These are phyloP conservation scores for Heliconius eleuchia DNA, from an alignment of 1,140 invertebrate species.

Conservation along the genomic window DNA sequence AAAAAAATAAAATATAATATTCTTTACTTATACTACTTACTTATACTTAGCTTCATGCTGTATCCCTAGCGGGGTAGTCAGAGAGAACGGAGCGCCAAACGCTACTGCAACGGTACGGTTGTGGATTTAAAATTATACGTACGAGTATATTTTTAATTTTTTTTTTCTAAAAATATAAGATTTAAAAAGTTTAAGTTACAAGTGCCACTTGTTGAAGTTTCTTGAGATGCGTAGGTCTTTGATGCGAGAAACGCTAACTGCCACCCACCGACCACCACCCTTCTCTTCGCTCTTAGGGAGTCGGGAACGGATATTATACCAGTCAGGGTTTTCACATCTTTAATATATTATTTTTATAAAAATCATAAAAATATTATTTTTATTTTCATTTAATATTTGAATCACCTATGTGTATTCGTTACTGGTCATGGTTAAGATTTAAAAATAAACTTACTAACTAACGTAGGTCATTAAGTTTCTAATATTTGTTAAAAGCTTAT, in stretches of 20 bases:
- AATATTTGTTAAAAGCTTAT: neutral
- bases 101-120: too few species aligned
- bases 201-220: conserved; percentile 18
- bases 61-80: too few species aligned
- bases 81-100: too few species aligned
- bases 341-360: neutral
- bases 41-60: too few species aligned
- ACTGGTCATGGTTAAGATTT: neutral
- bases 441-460: neutral
- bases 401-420: neutral
- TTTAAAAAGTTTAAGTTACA: neutral
- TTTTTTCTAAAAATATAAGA: neutral
- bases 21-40: too few species aligned
- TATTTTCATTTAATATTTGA: neutral
- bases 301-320: conserved; percentile 16
- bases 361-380: neutral
- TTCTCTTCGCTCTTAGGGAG: conserved; percentile 13
- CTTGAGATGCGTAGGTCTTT: conserved; percentile 1
- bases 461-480: neutral
- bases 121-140: too few species aligned
- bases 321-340: conserved; percentile 25
- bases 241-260: neutral
- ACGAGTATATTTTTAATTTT: too few species aligned
- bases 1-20: too few species aligned
- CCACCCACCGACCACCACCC: conserved; percentile 18